Evolutionary conservation across 2,113 vertebrate genomes (phyloP).

Genomic region (Zapus hudsonius): DNA sequence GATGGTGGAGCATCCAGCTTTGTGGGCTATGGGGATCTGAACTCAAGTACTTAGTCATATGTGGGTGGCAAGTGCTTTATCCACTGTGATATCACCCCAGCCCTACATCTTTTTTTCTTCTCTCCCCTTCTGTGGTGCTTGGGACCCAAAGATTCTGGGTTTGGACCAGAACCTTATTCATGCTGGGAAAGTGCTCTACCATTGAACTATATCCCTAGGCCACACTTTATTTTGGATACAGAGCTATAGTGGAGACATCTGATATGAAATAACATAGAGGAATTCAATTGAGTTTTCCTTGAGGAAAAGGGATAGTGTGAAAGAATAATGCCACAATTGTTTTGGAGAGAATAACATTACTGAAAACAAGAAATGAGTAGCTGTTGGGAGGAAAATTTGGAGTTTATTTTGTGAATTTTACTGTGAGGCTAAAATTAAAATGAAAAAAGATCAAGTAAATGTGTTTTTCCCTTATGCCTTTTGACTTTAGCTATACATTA

Average conservation of each 20-base stretch:
- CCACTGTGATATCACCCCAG: too few species aligned
- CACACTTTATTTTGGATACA: too few species aligned
- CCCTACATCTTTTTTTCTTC: too few species aligned
- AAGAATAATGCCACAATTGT: neutral
- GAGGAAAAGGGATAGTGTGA: neutral
- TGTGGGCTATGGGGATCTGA: neutral
- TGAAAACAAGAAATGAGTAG: slow-evolving; percentile 21
- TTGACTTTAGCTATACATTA: slow-evolving; percentile 46
- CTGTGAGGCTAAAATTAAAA: slow-evolving; percentile 37
- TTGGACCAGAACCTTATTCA: neutral
- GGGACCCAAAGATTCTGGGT: neutral
- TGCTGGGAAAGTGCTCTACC: neutral
- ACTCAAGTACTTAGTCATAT: too few species aligned
- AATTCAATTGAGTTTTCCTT: slow-evolving; percentile 48
- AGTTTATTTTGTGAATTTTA: slow-evolving; percentile 48
- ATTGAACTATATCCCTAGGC: neutral
- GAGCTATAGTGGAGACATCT: neutral
- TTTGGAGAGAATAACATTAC: neutral
- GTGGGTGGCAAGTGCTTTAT: too few species aligned
- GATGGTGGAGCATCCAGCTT: too few species aligned
- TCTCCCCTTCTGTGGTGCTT: neutral
- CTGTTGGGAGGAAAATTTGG: neutral
- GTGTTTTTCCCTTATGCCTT: slow-evolving; percentile 40
- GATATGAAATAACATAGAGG: neutral
- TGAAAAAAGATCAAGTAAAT: neutral